A percentile compares a stretch with the other conserved stretches of the same genome.
phyloP scores from a whole-genome alignment of 1,140 invertebrate species.

The Achroia grisella region DNA sequence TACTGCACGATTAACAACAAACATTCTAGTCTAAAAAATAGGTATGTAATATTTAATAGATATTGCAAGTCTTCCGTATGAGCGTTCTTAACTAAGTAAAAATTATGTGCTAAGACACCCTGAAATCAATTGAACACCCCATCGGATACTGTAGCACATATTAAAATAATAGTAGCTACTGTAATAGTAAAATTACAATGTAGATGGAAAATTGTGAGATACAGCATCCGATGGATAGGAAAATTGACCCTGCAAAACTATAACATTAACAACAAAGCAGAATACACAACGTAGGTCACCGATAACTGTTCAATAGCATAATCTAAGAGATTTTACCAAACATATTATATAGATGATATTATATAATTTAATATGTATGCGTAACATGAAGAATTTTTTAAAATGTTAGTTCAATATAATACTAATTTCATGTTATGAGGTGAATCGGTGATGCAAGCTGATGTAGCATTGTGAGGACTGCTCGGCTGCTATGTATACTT shows the following conservation, averaged over 20 bases:
- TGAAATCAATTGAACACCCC: conserved; percentile 57
- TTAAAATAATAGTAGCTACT: no score
- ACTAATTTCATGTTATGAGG: background rate
- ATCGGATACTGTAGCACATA: conserved; percentile 42
- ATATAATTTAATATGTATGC: no score
- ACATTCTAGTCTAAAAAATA: no score
- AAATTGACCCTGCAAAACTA: conserved; percentile 61
- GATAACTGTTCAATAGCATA: no score
- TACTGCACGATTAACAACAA: no score
- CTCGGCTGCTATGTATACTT: conserved; percentile 50
- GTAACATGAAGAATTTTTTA: no score
- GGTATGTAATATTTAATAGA: no score
- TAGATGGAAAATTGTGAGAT: conserved; percentile 11
- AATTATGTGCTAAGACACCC: conserved; percentile 60
- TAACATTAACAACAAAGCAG: conserved; percentile 46
- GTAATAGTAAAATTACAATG: conserved; percentile 1
- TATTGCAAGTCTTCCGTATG: no score
- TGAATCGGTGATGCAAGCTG: background rate
- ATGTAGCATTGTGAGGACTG: conserved; percentile 34
- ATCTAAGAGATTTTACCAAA: no score
- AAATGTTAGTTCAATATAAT: no score
- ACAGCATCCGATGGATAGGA: conserved; percentile 54
- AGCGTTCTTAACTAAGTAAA: no score
- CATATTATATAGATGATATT: no score
- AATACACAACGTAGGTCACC: conserved; percentile 33